phyloP scores from a whole-genome alignment of 1,140 invertebrate genomes.

The Drosophila miranda region DNA sequence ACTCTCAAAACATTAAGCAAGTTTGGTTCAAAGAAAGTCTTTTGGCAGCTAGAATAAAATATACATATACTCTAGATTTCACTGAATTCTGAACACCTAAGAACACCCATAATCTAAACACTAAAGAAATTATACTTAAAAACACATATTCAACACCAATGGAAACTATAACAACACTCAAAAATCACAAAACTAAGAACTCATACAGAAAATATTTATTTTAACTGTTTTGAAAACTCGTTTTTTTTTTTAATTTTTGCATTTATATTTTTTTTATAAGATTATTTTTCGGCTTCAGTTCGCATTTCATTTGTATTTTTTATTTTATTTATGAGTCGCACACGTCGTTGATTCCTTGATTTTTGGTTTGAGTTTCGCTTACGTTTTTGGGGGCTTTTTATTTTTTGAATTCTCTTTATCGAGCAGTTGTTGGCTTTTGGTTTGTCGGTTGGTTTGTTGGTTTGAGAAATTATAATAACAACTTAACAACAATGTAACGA shows the following conservation, averaged over 20 bases:
- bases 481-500: constrained; percentile 83
- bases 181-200: constrained; percentile 6
- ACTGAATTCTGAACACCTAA: no score
- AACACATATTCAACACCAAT: neutral
- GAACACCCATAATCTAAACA: neutral
- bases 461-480: constrained; percentile 82
- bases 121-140: neutral
- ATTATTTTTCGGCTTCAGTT: constrained; percentile 27
- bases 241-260: constrained; percentile 18
- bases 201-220: neutral
- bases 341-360: constrained; percentile 30
- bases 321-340: constrained; percentile 38
- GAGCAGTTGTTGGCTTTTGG: constrained; percentile 46
- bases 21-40: constrained; percentile 30
- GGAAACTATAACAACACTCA: constrained; percentile 2
- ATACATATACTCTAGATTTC: no score
- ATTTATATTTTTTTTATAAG: neutral
- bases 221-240: neutral
- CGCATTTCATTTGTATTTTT: constrained; percentile 26
- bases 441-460: constrained; percentile 63
- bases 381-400: constrained; percentile 23
- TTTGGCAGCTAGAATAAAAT: neutral
- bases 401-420: constrained; percentile 52
- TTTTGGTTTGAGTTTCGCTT: constrained; percentile 35
- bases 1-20: neutral